Evolutionary conservation across 2,888 invertebrate species (phyloP).

Genomic region (Eretmocerus hayati): DNA sequence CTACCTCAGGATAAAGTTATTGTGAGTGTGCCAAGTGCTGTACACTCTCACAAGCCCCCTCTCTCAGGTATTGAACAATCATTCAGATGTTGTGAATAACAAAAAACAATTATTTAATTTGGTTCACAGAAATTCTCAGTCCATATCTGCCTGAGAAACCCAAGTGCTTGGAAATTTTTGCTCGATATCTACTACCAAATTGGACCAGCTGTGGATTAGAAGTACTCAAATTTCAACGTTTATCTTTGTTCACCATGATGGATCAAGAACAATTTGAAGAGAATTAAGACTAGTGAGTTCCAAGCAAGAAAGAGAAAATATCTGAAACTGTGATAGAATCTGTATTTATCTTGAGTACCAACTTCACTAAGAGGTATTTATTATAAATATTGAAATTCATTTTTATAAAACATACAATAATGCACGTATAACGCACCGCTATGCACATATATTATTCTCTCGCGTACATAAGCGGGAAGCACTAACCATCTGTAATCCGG

Average conservation of each 20-base stretch:
- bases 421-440: no score
- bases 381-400: no score
- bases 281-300: neutral
- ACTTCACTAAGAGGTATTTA: no score
- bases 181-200: conserved; percentile 76
- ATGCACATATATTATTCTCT: no score
- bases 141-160: conserved; percentile 54
- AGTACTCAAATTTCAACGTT: conserved; percentile 74
- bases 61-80: conserved; percentile 57
- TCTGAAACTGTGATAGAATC: no score
- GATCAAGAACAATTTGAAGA: conserved; percentile 6
- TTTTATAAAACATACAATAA: no score
- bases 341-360: no score
- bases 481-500: no score
- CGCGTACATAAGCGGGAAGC: no score
- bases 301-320: no score
- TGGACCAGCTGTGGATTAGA: conserved; percentile 86
- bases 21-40: conserved; percentile 79
- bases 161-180: conserved; percentile 81
- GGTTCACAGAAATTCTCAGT: conserved; percentile 56
- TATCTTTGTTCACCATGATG: conserved; percentile 33
- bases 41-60: conserved; percentile 95
- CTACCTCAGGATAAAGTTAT: conserved; percentile 56
- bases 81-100: no score
- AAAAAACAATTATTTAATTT: neutral